A percentile compares a stretch with the other conserved stretches of the same genome.
Conservation (phyloP, 2,113 vertebrate genomes). For the Hylia prasina region DNA sequence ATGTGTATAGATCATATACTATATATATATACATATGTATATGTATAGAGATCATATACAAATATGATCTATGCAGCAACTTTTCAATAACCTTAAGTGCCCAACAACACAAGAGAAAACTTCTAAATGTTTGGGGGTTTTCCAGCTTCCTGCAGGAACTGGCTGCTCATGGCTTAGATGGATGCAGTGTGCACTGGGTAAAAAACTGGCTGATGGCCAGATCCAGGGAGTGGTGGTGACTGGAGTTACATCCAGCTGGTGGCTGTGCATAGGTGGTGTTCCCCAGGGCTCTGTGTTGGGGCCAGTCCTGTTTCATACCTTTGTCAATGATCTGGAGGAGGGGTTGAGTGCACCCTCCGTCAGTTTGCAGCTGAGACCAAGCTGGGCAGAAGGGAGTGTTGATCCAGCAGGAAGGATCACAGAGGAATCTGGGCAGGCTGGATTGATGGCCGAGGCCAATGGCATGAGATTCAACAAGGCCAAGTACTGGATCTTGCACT, state of each 20-base stretch:
- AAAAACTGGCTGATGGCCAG: not conserved
- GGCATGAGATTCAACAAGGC: not conserved
- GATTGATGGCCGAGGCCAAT: not conserved
- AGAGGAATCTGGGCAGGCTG: not conserved
- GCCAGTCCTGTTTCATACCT: not conserved
- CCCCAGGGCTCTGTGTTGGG: not conserved
- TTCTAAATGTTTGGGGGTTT: not conserved
- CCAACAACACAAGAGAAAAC: not conserved
- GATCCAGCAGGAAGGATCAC: not conserved
- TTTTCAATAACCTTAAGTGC: not conserved
- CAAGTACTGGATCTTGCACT: not conserved
- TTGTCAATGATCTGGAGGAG: rapidly evolving
- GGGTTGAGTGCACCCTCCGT: too few relatives aligned
- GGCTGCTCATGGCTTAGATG: not conserved
- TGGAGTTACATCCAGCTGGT: not conserved
- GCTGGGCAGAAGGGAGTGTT: not conserved
- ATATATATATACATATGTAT: too few relatives aligned
- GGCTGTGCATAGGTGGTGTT: rapidly evolving
- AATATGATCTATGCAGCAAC: not conserved
- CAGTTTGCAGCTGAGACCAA: not conserved
- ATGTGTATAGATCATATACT: too few relatives aligned
- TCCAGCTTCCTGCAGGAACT: not conserved
- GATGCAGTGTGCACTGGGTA: not conserved
- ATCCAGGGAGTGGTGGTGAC: not conserved
- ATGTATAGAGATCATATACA: too few relatives aligned